phyloP scores from a whole-genome alignment of 2,888 invertebrate genomes.

The Homarus gammarus region DNA sequence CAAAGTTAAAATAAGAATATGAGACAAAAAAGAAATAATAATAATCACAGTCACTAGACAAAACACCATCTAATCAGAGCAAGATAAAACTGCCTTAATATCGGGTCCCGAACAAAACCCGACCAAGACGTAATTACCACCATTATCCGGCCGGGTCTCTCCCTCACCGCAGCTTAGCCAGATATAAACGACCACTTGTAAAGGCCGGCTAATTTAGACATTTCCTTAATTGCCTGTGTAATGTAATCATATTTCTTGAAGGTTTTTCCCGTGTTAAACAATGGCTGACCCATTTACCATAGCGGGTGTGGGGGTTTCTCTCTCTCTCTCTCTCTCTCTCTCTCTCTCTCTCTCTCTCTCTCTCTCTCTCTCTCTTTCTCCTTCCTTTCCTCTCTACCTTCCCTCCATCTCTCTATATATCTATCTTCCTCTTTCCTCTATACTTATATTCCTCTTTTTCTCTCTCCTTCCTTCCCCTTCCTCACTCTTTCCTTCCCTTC shows the following conservation, averaged over 20 bases:
- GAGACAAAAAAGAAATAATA: background rate
- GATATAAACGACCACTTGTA: slow-evolving; percentile 49
- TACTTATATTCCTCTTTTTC: slow-evolving; percentile 23
- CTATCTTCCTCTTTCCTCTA: slow-evolving; percentile 36
- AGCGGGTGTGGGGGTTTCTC: background rate
- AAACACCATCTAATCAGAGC: background rate
- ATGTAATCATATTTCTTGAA: slow-evolving; percentile 59
- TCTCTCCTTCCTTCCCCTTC: slow-evolving; percentile 4
- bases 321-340: slow-evolving; percentile 2
- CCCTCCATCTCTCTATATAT: slow-evolving; percentile 30
- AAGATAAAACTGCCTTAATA: slow-evolving; percentile 8
- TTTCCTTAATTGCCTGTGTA: slow-evolving; percentile 56
- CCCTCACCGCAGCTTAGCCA: background rate
- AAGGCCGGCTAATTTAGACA: slow-evolving; percentile 58
- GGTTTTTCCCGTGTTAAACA: slow-evolving; percentile 55
- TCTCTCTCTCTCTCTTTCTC: slow-evolving; percentile 34
- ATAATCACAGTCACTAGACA: background rate
- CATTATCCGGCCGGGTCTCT: slow-evolving; percentile 29
- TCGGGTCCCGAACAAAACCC: slow-evolving; percentile 19
- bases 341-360: slow-evolving; percentile 11
- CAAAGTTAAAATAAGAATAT: no score
- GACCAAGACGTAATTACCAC: slow-evolving; percentile 21
- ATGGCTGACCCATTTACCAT: slow-evolving; percentile 58
- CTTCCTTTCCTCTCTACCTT: slow-evolving; percentile 42
- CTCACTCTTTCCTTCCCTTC: slow-evolving; percentile 15